Evolutionary conservation across 2,888 invertebrate genomes (phyloP).

Genomic region (Tineola bisselliella): DNA sequence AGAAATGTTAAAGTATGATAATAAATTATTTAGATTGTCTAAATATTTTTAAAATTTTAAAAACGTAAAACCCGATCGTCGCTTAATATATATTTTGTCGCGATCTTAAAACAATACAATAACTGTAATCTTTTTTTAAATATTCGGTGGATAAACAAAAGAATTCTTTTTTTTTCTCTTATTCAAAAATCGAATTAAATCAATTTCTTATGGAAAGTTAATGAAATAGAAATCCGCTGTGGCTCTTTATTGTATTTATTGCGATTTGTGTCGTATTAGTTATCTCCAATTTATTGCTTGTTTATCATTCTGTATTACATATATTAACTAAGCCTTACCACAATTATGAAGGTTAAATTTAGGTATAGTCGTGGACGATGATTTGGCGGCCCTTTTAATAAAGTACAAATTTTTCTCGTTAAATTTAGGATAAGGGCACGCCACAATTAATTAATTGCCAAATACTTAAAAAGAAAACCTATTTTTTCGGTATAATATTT

Average conservation of each 20-base stretch:
- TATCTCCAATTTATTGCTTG: background rate
- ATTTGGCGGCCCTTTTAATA: conserved; percentile 36
- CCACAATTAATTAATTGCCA: background rate
- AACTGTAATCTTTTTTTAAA: too few relatives aligned
- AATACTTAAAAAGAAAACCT: background rate
- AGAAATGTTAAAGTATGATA: background rate
- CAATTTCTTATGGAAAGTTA: too few relatives aligned
- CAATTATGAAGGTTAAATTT: background rate
- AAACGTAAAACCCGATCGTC: too few relatives aligned
- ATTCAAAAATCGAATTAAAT: too few relatives aligned
- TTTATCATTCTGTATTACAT: background rate
- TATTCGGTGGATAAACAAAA: too few relatives aligned
- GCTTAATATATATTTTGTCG: too few relatives aligned
- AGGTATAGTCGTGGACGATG: background rate
- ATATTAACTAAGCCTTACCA: too few relatives aligned
- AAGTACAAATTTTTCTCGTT: conserved; percentile 62
- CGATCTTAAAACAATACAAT: too few relatives aligned
- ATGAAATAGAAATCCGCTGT: too few relatives aligned
- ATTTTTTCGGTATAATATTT: background rate
- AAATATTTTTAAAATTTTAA: too few relatives aligned
- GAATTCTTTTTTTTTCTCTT: background rate
- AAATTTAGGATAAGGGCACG: conserved; percentile 43
- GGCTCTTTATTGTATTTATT: too few relatives aligned
- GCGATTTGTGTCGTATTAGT: background rate
- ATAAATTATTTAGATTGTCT: too few relatives aligned